These are phyloP conservation scores for Hofmannophila pseudospretella DNA, from an alignment of 2,888 invertebrate species.

Conservation along the genomic window DNA sequence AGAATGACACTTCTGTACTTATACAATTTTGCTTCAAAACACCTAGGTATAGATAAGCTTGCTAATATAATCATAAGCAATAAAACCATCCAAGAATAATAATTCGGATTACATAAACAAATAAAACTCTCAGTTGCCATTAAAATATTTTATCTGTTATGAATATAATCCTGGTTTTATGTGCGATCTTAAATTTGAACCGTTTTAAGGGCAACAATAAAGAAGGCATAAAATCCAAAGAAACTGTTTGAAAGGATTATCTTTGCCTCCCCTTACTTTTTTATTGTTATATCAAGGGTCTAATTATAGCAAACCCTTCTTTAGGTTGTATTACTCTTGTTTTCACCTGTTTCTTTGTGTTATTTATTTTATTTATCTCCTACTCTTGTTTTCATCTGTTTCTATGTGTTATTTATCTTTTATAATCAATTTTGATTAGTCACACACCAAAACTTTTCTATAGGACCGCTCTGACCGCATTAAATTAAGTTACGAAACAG, in stretches of 20 bases:
- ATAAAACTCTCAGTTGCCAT: slow-evolving; percentile 59
- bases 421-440: slow-evolving; percentile 1
- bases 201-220: slow-evolving; percentile 48
- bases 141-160: slow-evolving; percentile 75
- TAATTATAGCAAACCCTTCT: slow-evolving; percentile 24
- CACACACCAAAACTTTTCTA: neutral
- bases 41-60: neutral
- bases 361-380: neutral
- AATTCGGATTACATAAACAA: slow-evolving; percentile 66
- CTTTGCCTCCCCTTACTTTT: slow-evolving; percentile 32
- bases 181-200: slow-evolving; percentile 55
- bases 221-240: slow-evolving; percentile 53
- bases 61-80: slow-evolving; percentile 28
- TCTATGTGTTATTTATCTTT: neutral
- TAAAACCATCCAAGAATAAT: slow-evolving; percentile 59
- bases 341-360: slow-evolving; percentile 10
- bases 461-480: neutral
- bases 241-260: slow-evolving; percentile 56
- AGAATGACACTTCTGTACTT: no score
- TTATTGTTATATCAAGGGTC: slow-evolving; percentile 47
- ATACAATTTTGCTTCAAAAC: no score
- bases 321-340: slow-evolving; percentile 3
- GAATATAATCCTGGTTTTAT: slow-evolving; percentile 71
- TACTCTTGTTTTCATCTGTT: slow-evolving; percentile 10
- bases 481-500: slow-evolving; percentile 7